Base-by-base conservation (phyloP, 2,888 invertebrate species). In the Drosophila conformis region DNA sequence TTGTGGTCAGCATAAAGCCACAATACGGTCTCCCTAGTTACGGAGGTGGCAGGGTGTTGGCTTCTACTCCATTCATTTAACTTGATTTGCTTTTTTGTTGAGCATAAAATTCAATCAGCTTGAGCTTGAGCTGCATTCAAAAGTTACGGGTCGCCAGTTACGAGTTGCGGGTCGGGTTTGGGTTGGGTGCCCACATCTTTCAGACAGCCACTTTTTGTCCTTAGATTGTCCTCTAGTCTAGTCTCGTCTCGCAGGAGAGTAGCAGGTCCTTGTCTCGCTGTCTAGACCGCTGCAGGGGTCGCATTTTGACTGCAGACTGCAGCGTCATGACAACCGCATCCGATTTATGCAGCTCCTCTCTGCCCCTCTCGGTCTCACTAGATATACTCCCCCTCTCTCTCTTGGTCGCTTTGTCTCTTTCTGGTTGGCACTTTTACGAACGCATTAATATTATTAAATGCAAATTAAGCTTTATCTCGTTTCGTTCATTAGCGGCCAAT, bases 381-480 rank as follows among this genome's bases (percentile, higher is more conserved):
- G 3, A 25, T 53, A 5, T 48, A 13, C 46, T 21, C 38, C 69
- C 54, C 13, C 7, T 33, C 21, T 42, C 52, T 21, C 11, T 2
- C 49, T 38, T 35, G 15, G 21, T 6, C 21, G 10, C 48, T 21
- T 15, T 10, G 25, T 36, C 15, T 31, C 29, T 46, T 18, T 42
- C 52, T 15, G 46, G 36, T 40, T 49, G 49, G 46, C 69, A 69
- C 57, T 66, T 77, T 68, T 57, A 63, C 57, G 80, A 62, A 73
- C 65, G 82, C 90, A 83, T 88, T 89, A 89, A 90, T 88, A 78
- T 88, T 83, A 89, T 90, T 87, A 88, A 87, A 90, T 90, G 86
- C 89, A 87, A 90, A 90, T 88, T 87, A 83, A 88, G 90, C 86
- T 90, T 89, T 88, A 85, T 87, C 81, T 86, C 83, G 82, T 79